phyloP scores from a whole-genome alignment of 2,888 invertebrate species.

The Beris morrisii region DNA sequence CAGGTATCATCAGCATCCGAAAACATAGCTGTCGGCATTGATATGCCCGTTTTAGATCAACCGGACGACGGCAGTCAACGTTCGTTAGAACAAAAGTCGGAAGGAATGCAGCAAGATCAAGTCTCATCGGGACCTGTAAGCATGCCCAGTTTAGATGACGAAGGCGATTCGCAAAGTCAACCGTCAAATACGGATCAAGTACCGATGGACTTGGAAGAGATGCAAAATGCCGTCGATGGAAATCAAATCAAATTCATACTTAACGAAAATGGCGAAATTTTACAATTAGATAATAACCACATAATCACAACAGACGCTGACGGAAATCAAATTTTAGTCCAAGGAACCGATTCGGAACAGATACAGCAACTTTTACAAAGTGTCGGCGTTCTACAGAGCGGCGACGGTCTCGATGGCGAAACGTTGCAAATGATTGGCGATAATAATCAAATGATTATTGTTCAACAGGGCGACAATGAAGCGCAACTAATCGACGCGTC shows the following conservation, averaged over 20 bases:
- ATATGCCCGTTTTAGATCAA: conserved; percentile 56
- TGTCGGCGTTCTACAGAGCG: conserved; percentile 55
- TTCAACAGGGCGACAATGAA: conserved; percentile 56
- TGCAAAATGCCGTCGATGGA: conserved; percentile 56
- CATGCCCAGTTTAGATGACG: conserved; percentile 57
- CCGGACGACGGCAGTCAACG: conserved; percentile 43
- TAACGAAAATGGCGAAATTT: conserved; percentile 55
- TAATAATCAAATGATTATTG: conserved; percentile 56
- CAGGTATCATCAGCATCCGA: conserved; percentile 44
- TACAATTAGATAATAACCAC: conserved; percentile 54
- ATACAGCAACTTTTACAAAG: conserved; percentile 56
- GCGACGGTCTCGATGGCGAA: conserved; percentile 55
- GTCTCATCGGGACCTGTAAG: conserved; percentile 50
- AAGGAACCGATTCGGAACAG: conserved; percentile 54
- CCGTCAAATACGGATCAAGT: conserved; percentile 47
- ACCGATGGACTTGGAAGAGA: conserved; percentile 56
- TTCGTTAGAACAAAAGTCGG: conserved; percentile 36
- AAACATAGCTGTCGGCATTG: conserved; percentile 51
- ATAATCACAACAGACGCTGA: conserved; percentile 56
- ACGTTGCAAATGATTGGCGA: conserved; percentile 57
- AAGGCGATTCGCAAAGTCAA: conserved; percentile 49
- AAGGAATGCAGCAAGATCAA: conserved; percentile 36
- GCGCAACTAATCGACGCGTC: conserved; percentile 57
- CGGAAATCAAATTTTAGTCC: conserved; percentile 56
- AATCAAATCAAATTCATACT: conserved; percentile 56